Percentiles rank a stretch among this genome's conserved stretches.
phyloP scores from a whole-genome alignment of 2,888 invertebrate species.

The Macaria notata region DNA sequence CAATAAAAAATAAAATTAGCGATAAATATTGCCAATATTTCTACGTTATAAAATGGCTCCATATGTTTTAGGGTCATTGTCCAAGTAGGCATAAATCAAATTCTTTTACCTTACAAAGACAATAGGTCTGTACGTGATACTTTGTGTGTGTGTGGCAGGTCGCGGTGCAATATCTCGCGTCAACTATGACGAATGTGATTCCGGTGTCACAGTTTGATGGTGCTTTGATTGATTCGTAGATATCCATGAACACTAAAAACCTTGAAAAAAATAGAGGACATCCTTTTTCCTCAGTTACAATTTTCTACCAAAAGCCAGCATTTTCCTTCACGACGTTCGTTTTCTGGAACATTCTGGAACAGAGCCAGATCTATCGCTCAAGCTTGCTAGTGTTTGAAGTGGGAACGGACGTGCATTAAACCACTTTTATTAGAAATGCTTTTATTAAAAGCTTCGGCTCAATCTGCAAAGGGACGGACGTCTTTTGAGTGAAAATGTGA shows the following conservation, averaged over 20 bases:
- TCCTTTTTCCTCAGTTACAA: conserved; percentile 1
- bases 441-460: conserved; percentile 44
- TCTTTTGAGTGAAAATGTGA: conserved; percentile 17
- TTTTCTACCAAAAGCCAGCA: conserved; percentile 18
- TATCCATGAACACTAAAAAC: no score
- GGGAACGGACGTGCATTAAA: conserved; percentile 51
- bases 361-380: conserved; percentile 54
- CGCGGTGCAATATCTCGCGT: conserved; percentile 18
- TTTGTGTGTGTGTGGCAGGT: conserved; percentile 7
- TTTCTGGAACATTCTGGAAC: conserved; percentile 39
- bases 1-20: no score
- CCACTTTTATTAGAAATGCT: conserved; percentile 54
- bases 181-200: conserved; percentile 13
- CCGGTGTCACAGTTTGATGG: conserved; percentile 5
- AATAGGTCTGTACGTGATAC: conserved; percentile 14
- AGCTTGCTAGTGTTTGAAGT: conserved; percentile 53
- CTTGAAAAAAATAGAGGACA: no score
- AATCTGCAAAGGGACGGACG: conserved; percentile 17
- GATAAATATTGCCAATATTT: no score
- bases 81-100: no score
- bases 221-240: neutral
- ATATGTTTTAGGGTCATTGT: no score
- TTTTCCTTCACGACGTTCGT: conserved; percentile 27
- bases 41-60: no score
- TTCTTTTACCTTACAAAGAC: neutral